Conservation (phyloP, 2,113 vertebrate genomes). For the Calidris pygmaea region DNA sequence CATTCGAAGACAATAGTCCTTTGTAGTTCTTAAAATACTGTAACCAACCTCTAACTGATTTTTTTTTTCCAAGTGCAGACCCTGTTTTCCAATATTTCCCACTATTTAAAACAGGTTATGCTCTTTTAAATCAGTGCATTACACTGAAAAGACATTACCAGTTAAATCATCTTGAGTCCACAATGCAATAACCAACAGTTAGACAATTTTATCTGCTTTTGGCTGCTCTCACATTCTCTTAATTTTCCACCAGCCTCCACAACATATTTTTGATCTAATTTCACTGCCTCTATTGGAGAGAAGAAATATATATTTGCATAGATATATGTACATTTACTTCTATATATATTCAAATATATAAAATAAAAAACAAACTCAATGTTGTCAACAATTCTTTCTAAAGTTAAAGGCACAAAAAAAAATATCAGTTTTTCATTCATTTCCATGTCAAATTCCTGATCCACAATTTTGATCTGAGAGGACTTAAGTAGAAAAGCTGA, state of each 20-base stretch:
- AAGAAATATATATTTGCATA: not conserved
- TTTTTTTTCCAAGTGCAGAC: not conserved
- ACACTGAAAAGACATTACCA: not conserved
- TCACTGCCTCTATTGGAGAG: not conserved
- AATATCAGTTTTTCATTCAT: not conserved
- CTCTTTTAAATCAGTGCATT: not conserved
- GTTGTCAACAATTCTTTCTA: not conserved
- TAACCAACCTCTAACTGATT: not conserved
- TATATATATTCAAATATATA: not conserved
- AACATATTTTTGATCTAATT: not conserved
- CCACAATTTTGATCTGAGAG: not conserved
- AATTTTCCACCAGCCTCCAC: not conserved
- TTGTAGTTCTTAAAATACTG: not conserved
- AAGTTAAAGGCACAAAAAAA: not conserved
- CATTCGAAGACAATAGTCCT: not conserved
- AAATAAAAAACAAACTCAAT: not conserved
- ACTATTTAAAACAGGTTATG: not conserved
- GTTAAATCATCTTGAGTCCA: not conserved
- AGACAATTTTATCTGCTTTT: not conserved
- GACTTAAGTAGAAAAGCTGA: not conserved
- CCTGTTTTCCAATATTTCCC: not conserved
- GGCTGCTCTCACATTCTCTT: not conserved
- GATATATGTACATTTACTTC: not conserved
- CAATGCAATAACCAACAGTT: not conserved
- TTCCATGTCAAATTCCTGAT: not conserved